A percentile compares a stretch with the other conserved stretches of the same genome.
These are phyloP conservation scores for Alitta virens DNA, from an alignment of 2,888 invertebrate species.

Conservation along the genomic window DNA sequence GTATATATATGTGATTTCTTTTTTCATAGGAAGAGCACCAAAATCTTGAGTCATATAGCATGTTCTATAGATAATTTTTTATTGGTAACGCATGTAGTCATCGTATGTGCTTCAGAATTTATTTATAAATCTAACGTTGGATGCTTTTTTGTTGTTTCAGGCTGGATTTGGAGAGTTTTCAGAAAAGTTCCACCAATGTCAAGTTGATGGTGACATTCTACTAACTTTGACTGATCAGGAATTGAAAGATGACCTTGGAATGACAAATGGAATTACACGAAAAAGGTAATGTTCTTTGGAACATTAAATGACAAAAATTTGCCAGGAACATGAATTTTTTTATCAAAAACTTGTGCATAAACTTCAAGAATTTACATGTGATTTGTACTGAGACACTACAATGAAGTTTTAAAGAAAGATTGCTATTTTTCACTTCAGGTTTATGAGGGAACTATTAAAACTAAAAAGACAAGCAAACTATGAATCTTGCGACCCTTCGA, in stretches of 20 bases:
- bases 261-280: conserved; percentile 88
- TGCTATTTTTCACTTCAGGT: conserved; percentile 59
- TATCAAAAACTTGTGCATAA: too few species aligned
- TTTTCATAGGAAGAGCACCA: too few species aligned
- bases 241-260: conserved; percentile 86
- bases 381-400: too few species aligned
- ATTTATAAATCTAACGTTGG: too few species aligned
- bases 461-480: conserved; percentile 96
- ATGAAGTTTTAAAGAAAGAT: background rate
- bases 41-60: too few species aligned
- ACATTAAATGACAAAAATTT: background rate
- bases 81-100: too few species aligned
- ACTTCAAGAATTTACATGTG: too few species aligned
- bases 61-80: too few species aligned
- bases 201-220: conserved; percentile 94
- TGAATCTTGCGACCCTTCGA: conserved; percentile 88
- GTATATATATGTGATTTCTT: too few species aligned
- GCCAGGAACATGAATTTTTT: background rate
- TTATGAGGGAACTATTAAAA: conserved; percentile 86
- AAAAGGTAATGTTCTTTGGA: conserved; percentile 65
- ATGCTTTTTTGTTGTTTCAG: conserved; percentile 49
- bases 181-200: conserved; percentile 80
- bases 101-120: too few species aligned
- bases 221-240: conserved; percentile 89
- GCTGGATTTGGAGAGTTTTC: conserved; percentile 88